Conservation (phyloP, 1,140 invertebrate genomes). For the Ditylenchus dipsaci region DNA sequence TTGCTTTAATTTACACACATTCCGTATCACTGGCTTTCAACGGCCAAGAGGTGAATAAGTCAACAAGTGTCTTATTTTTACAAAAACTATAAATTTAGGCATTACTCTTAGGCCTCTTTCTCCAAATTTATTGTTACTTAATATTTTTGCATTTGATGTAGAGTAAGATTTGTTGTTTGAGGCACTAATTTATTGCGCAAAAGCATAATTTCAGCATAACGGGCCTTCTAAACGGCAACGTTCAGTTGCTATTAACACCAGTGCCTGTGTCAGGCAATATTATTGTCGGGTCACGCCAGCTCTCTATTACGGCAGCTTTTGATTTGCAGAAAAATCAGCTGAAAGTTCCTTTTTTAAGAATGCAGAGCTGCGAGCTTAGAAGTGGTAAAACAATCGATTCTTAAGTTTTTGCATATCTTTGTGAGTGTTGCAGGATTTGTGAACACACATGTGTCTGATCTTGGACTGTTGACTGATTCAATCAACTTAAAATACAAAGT, state of each 20-base stretch:
- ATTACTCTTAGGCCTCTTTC: no score
- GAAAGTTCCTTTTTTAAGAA: constrained; percentile 32
- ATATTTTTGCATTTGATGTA: constrained; percentile 42
- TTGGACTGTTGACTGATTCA: constrained; percentile 39
- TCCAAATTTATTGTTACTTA: constrained; percentile 27
- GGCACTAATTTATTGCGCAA: constrained; percentile 10
- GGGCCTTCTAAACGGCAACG: constrained; percentile 38
- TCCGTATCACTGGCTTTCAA: constrained; percentile 39
- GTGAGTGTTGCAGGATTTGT: constrained; percentile 14
- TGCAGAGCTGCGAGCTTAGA: constrained; percentile 20
- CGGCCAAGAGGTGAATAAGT: constrained; percentile 13
- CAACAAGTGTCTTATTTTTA: constrained; percentile 4
- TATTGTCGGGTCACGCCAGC: constrained; percentile 29
- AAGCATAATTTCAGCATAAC: constrained; percentile 33
- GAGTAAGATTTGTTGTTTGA: constrained; percentile 32
- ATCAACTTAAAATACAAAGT: constrained; percentile 48
- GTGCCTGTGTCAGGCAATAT: constrained; percentile 39
- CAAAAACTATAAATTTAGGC: neutral
- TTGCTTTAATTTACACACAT: constrained; percentile 40
- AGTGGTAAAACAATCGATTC: constrained; percentile 7
- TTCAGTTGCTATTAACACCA: constrained; percentile 35
- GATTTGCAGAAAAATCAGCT: constrained; percentile 38
- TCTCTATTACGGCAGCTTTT: constrained; percentile 46
- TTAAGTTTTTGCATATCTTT: neutral
- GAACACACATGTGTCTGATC: constrained; percentile 37